Evolutionary conservation across 1,140 invertebrate species (phyloP).

Genomic region (Megathymus violae): DNA sequence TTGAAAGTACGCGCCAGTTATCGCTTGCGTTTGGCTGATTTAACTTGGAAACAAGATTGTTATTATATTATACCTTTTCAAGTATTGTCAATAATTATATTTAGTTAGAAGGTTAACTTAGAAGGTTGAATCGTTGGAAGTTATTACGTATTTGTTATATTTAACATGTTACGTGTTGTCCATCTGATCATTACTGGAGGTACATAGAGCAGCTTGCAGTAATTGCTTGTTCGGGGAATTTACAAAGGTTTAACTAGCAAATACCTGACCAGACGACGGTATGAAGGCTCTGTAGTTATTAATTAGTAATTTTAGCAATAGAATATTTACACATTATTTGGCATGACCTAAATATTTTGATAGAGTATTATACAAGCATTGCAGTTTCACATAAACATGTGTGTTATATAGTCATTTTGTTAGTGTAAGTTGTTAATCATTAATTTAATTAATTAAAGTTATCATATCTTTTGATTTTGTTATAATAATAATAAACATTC

Average conservation of each 20-base stretch:
- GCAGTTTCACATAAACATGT: no score
- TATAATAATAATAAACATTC: no score
- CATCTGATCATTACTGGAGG: not conserved
- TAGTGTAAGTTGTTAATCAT: no score
- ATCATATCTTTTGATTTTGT: no score
- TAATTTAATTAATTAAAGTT: no score
- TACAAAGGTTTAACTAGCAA: conserved; percentile 27
- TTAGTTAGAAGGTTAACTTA: no score
- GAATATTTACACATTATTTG: no score
- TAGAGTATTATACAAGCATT: no score
- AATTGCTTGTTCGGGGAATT: conserved; percentile 29
- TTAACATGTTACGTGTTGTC: not conserved
- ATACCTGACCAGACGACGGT: conserved; percentile 18
- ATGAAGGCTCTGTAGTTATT: not conserved
- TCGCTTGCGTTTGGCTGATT: not conserved
- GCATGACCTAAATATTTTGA: no score
- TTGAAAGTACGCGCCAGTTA: conserved; percentile 9
- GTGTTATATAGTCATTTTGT: no score
- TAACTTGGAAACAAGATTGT: not conserved
- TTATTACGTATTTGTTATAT: no score
- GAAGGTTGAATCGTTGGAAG: conserved; percentile 1
- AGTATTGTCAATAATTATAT: not conserved
- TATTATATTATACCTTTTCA: not conserved
- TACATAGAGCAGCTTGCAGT: conserved; percentile 14
- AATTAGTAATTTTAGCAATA: conserved; percentile 3